These are phyloP conservation scores for Parnassius smintheus DNA, from an alignment of 2,888 invertebrate genomes.

Conservation along the genomic window DNA sequence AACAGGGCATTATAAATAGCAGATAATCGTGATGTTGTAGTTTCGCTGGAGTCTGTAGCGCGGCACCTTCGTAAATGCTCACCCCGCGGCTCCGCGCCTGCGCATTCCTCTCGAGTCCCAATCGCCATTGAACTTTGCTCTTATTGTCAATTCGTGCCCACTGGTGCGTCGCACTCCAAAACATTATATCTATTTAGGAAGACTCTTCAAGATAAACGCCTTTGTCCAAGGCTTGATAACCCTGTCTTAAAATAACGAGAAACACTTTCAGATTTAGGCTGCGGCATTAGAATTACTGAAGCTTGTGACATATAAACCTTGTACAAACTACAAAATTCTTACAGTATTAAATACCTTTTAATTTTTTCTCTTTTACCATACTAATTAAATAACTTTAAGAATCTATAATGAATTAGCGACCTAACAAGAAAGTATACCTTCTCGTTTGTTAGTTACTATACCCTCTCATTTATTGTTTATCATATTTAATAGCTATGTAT, in stretches of 20 bases:
- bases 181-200: slow-evolving; percentile 61
- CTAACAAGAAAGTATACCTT: not conserved
- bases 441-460: not conserved
- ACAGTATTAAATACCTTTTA: not conserved
- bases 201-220: slow-evolving; percentile 52
- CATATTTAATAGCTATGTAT: no score
- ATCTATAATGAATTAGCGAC: no score
- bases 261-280: slow-evolving; percentile 26
- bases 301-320: slow-evolving; percentile 19
- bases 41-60: slow-evolving; percentile 52
- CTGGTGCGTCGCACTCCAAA: slow-evolving; percentile 64
- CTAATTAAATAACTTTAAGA: no score
- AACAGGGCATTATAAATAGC: slow-evolving; percentile 70
- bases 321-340: not conserved
- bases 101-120: slow-evolving; percentile 76
- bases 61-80: slow-evolving; percentile 39
- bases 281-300: slow-evolving; percentile 10
- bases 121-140: slow-evolving; percentile 78
- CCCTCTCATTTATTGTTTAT: no score
- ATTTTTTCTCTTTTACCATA: no score
- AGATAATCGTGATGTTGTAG: slow-evolving; percentile 70
- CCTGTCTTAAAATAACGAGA: slow-evolving; percentile 45
- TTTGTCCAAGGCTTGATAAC: slow-evolving; percentile 52
- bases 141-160: slow-evolving; percentile 79
- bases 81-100: slow-evolving; percentile 61